A percentile compares a stretch with the other conserved stretches of the same genome.
Evolutionary conservation across 2,888 invertebrate genomes (phyloP).

Genomic region (Cantharis flavilabris): DNA sequence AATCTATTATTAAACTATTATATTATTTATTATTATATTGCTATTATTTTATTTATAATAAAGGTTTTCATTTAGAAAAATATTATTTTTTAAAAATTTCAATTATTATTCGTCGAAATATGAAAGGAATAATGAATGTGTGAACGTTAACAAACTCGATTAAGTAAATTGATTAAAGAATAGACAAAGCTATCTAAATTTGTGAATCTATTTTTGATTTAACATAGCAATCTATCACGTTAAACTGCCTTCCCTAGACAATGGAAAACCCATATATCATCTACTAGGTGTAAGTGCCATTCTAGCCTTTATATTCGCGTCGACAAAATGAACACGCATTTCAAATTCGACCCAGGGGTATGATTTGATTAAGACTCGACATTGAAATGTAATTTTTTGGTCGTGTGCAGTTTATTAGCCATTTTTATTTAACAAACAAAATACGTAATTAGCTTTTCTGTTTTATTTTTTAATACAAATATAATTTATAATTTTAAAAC

Average conservation of each 20-base stretch:
- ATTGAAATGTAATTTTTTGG: constrained; percentile 23
- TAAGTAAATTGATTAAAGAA: constrained; percentile 24
- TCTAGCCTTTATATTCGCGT: constrained; percentile 21
- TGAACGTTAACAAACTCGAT: constrained; percentile 6
- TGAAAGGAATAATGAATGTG: background rate
- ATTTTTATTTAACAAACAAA: background rate
- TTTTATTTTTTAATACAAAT: background rate
- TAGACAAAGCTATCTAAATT: constrained; percentile 33
- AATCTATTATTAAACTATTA: no score
- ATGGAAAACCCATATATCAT: constrained; percentile 37
- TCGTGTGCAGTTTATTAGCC: background rate
- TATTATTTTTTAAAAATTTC: background rate
- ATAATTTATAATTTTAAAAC: background rate
- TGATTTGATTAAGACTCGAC: constrained; percentile 36
- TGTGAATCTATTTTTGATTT: constrained; percentile 34
- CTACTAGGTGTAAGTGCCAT: constrained; percentile 30
- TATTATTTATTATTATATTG: no score
- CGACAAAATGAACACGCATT: constrained; percentile 4
- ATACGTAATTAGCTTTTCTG: background rate
- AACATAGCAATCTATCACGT: constrained; percentile 38
- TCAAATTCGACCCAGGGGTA: constrained; percentile 25
- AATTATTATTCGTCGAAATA: background rate
- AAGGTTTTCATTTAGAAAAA: no score
- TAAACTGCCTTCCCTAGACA: constrained; percentile 38
- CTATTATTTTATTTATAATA: no score